Percentiles rank a stretch among this genome's conserved stretches.
Conservation (phyloP, 2,113 vertebrate species). For the Elachura formosa region DNA sequence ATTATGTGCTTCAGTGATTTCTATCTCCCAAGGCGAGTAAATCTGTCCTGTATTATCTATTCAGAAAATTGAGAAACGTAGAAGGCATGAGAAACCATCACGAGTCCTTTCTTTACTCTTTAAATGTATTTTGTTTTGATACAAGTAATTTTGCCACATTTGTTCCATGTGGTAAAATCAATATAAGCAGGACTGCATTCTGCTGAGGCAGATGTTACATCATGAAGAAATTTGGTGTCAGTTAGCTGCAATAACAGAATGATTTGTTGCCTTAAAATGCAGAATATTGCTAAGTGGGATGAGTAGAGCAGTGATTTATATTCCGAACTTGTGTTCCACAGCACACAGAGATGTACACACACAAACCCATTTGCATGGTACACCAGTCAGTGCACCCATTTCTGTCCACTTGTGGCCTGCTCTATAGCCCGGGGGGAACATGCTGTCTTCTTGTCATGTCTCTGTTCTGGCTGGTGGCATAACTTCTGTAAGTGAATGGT, state of each 20-base stretch:
- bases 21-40: background rate
- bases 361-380: fast-evolving
- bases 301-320: background rate
- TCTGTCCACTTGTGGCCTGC: background rate
- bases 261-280: background rate
- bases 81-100: background rate
- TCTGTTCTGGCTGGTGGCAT: background rate
- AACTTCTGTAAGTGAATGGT: background rate
- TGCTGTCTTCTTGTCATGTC: background rate
- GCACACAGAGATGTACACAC: fast-evolving
- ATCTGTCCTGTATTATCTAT: background rate
- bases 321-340: background rate
- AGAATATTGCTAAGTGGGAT: background rate
- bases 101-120: background rate
- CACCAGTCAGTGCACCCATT: fast-evolving
- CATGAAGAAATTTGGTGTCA: background rate
- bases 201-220: background rate
- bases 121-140: background rate
- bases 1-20: background rate
- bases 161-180: background rate
- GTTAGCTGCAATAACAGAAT: background rate
- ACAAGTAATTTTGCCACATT: background rate
- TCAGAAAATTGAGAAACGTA: background rate
- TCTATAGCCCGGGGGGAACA: background rate
- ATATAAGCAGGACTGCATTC: background rate